Conservation (phyloP, 1,140 invertebrate genomes). For the Eueides isabella region DNA sequence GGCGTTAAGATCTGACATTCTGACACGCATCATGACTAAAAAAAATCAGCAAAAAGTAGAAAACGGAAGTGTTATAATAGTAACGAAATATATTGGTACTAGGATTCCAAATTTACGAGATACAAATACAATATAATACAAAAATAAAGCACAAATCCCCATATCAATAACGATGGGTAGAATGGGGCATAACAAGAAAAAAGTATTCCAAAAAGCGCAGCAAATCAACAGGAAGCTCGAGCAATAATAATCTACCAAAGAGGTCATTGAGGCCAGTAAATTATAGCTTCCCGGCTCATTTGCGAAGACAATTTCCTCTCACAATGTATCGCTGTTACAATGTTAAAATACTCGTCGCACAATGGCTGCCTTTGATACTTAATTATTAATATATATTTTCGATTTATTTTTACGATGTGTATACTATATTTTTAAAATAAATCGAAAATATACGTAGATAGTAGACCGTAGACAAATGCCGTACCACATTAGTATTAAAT, state of each 20-base stretch:
- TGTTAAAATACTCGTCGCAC: background rate
- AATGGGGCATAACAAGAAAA: background rate
- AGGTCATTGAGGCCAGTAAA: constrained; percentile 2
- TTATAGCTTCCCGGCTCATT: constrained; percentile 4
- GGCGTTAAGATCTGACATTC: too few species aligned
- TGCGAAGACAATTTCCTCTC: constrained; percentile 4
- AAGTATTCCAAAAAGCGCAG: background rate
- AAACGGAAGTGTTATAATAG: too few species aligned
- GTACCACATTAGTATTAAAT: too few species aligned
- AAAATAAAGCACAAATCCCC: background rate
- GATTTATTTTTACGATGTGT: background rate
- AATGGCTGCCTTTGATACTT: background rate
- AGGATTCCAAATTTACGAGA: too few species aligned
- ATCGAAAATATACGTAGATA: too few species aligned
- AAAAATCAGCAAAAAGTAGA: too few species aligned
- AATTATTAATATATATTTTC: background rate
- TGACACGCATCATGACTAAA: too few species aligned
- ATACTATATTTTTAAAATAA: too few species aligned
- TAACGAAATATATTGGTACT: too few species aligned
- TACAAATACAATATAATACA: too few species aligned
- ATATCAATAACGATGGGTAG: background rate
- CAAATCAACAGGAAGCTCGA: background rate
- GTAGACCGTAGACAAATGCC: too few species aligned
- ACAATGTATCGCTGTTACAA: background rate
- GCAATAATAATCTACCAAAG: constrained; percentile 1